phyloP scores from a whole-genome alignment of 2,888 invertebrate species.

The Folsomia manolachei region DNA sequence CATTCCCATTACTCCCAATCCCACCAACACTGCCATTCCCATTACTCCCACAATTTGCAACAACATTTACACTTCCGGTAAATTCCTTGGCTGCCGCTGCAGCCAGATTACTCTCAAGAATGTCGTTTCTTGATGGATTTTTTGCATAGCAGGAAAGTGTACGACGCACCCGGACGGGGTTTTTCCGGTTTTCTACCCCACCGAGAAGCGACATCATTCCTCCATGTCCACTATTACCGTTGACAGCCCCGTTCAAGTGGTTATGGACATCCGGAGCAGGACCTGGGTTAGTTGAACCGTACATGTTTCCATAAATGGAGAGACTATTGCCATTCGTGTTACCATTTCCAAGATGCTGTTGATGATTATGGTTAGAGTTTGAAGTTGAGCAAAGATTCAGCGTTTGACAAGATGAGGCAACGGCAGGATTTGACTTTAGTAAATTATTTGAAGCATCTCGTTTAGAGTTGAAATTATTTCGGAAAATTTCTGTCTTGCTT shows the following conservation, averaged over 20 bases:
- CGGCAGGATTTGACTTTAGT: slow-evolving; percentile 35
- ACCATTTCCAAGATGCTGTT: neutral
- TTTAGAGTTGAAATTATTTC: slow-evolving; percentile 13
- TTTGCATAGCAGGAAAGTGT: slow-evolving; percentile 47
- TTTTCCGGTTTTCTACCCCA: slow-evolving; percentile 18
- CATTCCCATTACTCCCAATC: neutral
- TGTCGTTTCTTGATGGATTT: slow-evolving; percentile 39
- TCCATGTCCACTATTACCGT: neutral
- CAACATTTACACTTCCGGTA: slow-evolving; percentile 23
- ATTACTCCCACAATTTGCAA: slow-evolving; percentile 1
- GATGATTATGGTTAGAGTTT: neutral
- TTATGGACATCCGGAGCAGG: neutral
- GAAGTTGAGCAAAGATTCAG: slow-evolving; percentile 40
- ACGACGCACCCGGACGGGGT: slow-evolving; percentile 36
- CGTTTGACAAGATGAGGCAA: slow-evolving; percentile 40
- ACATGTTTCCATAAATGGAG: slow-evolving; percentile 1
- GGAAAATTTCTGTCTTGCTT: slow-evolving; percentile 9
- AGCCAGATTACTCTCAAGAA: slow-evolving; percentile 36
- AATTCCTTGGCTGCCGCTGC: slow-evolving; percentile 32
- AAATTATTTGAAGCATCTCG: slow-evolving; percentile 9
- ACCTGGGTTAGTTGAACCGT: neutral
- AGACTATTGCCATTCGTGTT: neutral
- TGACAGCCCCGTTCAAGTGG: neutral
- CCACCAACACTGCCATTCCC: slow-evolving; percentile 20
- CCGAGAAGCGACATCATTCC: neutral